Evolutionary conservation across 2,797 vertebrate genomes (phyloP).

Genomic region (Silurus lanzhouensis): DNA sequence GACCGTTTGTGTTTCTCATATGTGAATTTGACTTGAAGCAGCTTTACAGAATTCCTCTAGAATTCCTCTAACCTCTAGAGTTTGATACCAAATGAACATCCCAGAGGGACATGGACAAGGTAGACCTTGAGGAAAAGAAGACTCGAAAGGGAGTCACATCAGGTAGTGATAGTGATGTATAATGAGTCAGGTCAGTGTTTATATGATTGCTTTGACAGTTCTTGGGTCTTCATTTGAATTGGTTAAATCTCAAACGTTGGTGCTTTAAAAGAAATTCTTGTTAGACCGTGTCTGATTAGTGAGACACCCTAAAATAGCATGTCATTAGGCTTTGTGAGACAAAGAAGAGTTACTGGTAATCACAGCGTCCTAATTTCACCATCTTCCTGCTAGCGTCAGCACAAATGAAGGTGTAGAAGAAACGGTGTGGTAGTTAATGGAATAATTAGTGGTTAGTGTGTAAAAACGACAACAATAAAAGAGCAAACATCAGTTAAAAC

Average conservation of each 20-base stretch:
- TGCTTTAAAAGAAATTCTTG: not conserved
- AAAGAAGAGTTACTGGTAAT: not conserved
- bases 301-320: not conserved
- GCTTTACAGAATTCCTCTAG: not conserved
- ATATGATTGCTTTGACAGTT: not conserved
- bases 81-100: not conserved
- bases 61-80: not conserved
- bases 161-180: not conserved
- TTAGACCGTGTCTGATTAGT: not conserved
- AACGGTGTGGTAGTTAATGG: not conserved
- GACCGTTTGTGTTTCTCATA: not conserved
- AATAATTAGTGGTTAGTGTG: constrained; percentile 15
- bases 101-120: not conserved
- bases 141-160: not conserved
- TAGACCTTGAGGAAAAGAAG: not conserved
- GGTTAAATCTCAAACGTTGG: not conserved
- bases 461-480: not conserved
- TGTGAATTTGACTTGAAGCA: not conserved
- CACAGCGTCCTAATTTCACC: not conserved
- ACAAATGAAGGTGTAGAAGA: not conserved
- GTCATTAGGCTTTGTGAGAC: not conserved
- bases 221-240: too few species aligned
- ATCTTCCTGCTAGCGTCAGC: not conserved
- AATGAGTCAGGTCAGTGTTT: not conserved
- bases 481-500: not conserved